A percentile compares a stretch with the other conserved stretches of the same genome.
Conservation (phyloP, 2,797 vertebrate genomes). For the Acipenser ruthenus region DNA sequence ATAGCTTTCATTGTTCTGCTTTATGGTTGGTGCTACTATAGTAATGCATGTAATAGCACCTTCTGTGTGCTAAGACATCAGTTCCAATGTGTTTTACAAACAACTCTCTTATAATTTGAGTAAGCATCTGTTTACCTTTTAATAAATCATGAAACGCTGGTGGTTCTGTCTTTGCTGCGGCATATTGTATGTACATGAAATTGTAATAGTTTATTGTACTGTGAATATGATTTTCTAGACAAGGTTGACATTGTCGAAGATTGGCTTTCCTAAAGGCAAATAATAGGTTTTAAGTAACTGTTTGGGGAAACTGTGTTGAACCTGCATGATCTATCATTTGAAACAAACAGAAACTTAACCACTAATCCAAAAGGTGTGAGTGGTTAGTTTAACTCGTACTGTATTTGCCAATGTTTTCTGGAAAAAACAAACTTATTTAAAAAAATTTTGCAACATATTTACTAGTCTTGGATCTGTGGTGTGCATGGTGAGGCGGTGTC, state of each 20-base stretch:
- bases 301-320: not conserved
- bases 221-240: not conserved
- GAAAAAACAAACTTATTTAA: no score
- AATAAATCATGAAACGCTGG: slow-evolving; percentile 21
- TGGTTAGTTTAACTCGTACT: no score
- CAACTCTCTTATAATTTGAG: slow-evolving; percentile 28
- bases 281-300: slow-evolving; percentile 26
- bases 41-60: slow-evolving; percentile 31
- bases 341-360: no score
- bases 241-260: slow-evolving; percentile 8
- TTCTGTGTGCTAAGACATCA: slow-evolving; percentile 22
- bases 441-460: no score
- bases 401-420: no score
- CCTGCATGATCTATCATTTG: not conserved
- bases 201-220: not conserved
- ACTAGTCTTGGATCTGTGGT: no score
- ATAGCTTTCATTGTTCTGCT: slow-evolving; percentile 39
- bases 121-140: slow-evolving; percentile 34
- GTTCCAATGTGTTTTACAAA: slow-evolving; percentile 26
- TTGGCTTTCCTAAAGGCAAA: slow-evolving; percentile 33
- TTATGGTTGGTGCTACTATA: slow-evolving; percentile 30
- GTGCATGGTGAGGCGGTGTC: no score
- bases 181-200: slow-evolving; percentile 2
- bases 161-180: not conserved
- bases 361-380: no score